Conservation (phyloP, 2,113 vertebrate species). For the Electrona antarctica region DNA sequence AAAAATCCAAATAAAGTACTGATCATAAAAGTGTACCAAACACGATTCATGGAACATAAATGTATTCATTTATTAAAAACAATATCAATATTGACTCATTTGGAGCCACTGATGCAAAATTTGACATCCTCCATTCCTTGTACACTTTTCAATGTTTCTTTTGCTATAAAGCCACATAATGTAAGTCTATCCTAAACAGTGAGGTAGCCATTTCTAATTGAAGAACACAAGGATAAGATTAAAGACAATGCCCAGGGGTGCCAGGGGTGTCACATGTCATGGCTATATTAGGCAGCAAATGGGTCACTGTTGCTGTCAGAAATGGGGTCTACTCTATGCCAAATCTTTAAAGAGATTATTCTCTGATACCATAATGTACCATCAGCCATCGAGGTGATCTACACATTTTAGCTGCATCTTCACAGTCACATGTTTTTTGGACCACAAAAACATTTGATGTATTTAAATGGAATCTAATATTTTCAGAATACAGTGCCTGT, state of each 20-base stretch:
- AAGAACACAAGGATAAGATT: slow-evolving; percentile 6
- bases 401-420: slow-evolving; percentile 5
- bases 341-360: slow-evolving; percentile 14
- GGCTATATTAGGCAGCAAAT: slow-evolving; percentile 36
- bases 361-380: slow-evolving; percentile 8
- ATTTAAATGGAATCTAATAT: background rate
- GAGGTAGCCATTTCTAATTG: slow-evolving; percentile 3
- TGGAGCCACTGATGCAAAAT: too few relatives aligned
- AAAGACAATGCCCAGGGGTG: slow-evolving; percentile 3
- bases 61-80: too few relatives aligned
- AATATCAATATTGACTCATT: too few relatives aligned
- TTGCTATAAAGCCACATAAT: background rate
- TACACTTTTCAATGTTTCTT: too few relatives aligned
- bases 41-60: too few relatives aligned
- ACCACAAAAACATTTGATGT: background rate
- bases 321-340: slow-evolving; percentile 19
- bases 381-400: slow-evolving; percentile 14
- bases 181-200: background rate
- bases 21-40: too few relatives aligned
- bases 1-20: too few relatives aligned
- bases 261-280: background rate
- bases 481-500: background rate
- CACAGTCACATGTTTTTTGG: background rate
- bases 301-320: slow-evolving; percentile 30
- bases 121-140: too few relatives aligned